These are phyloP conservation scores for Boloria euphrosyne DNA, from an alignment of 2,888 invertebrate genomes.

Conservation along the genomic window DNA sequence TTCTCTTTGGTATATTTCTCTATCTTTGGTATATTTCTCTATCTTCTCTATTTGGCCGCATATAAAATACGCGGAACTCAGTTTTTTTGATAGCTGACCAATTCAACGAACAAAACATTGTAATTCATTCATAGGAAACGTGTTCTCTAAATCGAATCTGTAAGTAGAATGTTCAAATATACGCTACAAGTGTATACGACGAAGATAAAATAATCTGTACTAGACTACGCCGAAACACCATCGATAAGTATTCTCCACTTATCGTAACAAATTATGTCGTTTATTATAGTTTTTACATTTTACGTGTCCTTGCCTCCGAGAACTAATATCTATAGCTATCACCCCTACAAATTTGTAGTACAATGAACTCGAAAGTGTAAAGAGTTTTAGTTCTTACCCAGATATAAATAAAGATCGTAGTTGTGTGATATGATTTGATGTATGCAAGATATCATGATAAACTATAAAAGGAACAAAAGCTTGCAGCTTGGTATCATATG, in stretches of 20 bases:
- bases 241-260: slow-evolving; percentile 36
- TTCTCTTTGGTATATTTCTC: too few species aligned
- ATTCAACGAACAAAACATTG: slow-evolving; percentile 6
- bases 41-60: too few species aligned
- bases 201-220: slow-evolving; percentile 31
- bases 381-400: slow-evolving; percentile 15
- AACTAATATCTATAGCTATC: slow-evolving; percentile 73
- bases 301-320: slow-evolving; percentile 65
- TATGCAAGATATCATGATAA: slow-evolving; percentile 52
- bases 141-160: slow-evolving; percentile 18
- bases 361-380: slow-evolving; percentile 29
- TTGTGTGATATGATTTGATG: slow-evolving; percentile 25
- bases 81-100: too few species aligned
- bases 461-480: slow-evolving; percentile 51
- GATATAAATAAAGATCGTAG: slow-evolving; percentile 20
- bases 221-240: slow-evolving; percentile 30
- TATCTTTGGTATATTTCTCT: too few species aligned
- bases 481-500: slow-evolving; percentile 55
- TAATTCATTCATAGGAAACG: slow-evolving; percentile 19
- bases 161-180: slow-evolving; percentile 15
- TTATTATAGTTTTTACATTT: slow-evolving; percentile 11
- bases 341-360: slow-evolving; percentile 64
- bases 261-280: slow-evolving; percentile 56
- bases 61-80: too few species aligned
- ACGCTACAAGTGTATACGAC: slow-evolving; percentile 9